Base-by-base conservation (phyloP, 2,797 vertebrate species). In the Pangasius macronema region DNA sequence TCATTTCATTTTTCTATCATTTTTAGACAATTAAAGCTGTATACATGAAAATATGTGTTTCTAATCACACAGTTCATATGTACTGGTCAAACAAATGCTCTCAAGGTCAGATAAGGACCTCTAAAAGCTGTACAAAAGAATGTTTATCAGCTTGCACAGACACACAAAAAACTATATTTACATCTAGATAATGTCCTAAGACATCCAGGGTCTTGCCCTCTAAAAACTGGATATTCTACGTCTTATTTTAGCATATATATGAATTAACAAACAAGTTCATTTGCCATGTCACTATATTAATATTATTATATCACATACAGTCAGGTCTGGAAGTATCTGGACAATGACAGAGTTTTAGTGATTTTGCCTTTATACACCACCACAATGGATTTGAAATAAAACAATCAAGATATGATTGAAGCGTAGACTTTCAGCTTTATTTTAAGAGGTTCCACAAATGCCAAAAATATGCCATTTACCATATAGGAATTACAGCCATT, bases 21-120 rank as follows among this genome's bases (percentile, higher is more conserved):
- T 73, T 88, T 24, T 49, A 18, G 75, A 85, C 8, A 70, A 55
- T 5, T 51, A 16, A 22, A 53, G 5, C n/a, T 84, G 63, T 84
- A 65, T 63, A 7, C 9, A 22, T 72, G 20, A 83, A 88, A 49
- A 51, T 82, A 14, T 42, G 30, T 53, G 73, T 51, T 76, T 87
- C 67, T 14, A 59, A 57, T n/a, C 27, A 75, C 22, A 24, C 46
- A 55, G 79, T 88, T 84, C 70, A 42, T 81, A 82, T 3, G 39
- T 70, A 61, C 75, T 88, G 20, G 73, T 87, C 79, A 82, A 82
- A 87, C 77, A 89, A 85, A 82, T 85, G 67, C 30, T 57, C 63
- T 88, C 83, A 90, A 90, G 89, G 89, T 88, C 86, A 90, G 87
- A 88, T 90, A 90, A 87, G 85, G 18, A 30, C 55, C 5, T 73